These are phyloP conservation scores for Papilio aristodemus DNA, from an alignment of 1,140 invertebrate species.

Conservation along the genomic window DNA sequence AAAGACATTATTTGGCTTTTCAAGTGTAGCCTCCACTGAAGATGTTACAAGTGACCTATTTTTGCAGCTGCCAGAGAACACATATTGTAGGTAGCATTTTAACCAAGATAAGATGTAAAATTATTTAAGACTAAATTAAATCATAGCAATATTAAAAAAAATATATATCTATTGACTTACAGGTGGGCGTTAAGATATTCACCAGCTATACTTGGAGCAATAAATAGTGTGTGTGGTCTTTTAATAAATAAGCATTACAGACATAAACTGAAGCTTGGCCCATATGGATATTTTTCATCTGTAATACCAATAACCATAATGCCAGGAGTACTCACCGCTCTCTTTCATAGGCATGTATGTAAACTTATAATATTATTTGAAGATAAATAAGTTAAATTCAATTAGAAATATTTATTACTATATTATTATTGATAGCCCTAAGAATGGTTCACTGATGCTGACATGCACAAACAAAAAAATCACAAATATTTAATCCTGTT, in stretches of 20 bases:
- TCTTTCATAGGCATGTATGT: slow-evolving; percentile 73
- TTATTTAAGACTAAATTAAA: background rate
- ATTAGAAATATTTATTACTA: too few species aligned
- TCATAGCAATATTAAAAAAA: too few species aligned
- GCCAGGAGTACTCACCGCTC: slow-evolving; percentile 59
- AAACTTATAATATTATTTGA: background rate
- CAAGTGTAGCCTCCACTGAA: too few species aligned
- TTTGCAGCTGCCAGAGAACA: too few species aligned
- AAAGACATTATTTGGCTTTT: too few species aligned
- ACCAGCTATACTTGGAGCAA: slow-evolving; percentile 51
- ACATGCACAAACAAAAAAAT: too few species aligned
- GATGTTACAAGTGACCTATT: background rate
- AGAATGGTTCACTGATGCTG: too few species aligned
- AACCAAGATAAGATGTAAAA: slow-evolving; percentile 10
- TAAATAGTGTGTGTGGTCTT: slow-evolving; percentile 60
- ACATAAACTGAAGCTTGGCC: slow-evolving; percentile 57
- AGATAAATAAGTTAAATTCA: too few species aligned
- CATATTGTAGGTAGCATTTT: background rate
- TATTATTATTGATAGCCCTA: too few species aligned
- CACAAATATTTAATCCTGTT: too few species aligned
- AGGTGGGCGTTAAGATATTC: slow-evolving; percentile 68
- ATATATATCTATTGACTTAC: background rate
- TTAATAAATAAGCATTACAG: slow-evolving; percentile 66
- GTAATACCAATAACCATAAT: slow-evolving; percentile 60
- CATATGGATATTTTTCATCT: slow-evolving; percentile 63